Percentiles rank a stretch among this genome's conserved stretches.
Conservation (phyloP, 2,888 invertebrate species). For the Dynastes tityus region DNA sequence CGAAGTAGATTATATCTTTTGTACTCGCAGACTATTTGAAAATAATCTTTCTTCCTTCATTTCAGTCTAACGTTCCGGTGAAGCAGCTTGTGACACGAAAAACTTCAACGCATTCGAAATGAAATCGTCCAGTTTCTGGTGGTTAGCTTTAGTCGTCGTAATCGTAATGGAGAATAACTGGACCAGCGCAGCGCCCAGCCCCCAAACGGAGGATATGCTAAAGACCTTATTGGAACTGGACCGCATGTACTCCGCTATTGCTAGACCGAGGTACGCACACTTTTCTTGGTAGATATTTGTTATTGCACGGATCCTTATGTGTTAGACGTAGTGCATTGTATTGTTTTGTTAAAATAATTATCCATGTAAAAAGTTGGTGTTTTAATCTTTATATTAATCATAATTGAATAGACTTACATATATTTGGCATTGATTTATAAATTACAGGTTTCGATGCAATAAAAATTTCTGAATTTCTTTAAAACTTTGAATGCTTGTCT, state of each 20-base stretch:
- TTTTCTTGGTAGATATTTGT: slow-evolving; percentile 19
- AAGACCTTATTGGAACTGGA: slow-evolving; percentile 60
- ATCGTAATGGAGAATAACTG: slow-evolving; percentile 56
- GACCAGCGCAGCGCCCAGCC: slow-evolving; percentile 58
- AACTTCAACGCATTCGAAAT: slow-evolving; percentile 55
- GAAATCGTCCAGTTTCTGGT: slow-evolving; percentile 65
- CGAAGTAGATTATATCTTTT: slow-evolving; percentile 28
- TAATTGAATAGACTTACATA: not conserved
- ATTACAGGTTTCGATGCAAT: not conserved
- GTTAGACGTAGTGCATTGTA: slow-evolving; percentile 19
- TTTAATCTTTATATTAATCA: not conserved
- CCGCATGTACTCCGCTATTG: slow-evolving; percentile 60
- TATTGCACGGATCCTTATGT: slow-evolving; percentile 27
- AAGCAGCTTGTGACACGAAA: not conserved
- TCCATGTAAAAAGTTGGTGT: not conserved
- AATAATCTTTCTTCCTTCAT: slow-evolving; percentile 35
- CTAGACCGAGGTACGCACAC: slow-evolving; percentile 60
- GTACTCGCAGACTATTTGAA: slow-evolving; percentile 28
- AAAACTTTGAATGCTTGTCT: too few species aligned
- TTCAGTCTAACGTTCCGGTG: slow-evolving; percentile 16
- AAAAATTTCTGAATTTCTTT: not conserved
- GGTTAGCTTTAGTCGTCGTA: slow-evolving; percentile 62
- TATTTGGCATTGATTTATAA: not conserved
- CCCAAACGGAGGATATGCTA: slow-evolving; percentile 60
- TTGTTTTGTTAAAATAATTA: slow-evolving; percentile 22